A percentile compares a stretch with the other conserved stretches of the same genome.
Conservation (phyloP, 2,888 invertebrate species). For the Melanostoma scalare region DNA sequence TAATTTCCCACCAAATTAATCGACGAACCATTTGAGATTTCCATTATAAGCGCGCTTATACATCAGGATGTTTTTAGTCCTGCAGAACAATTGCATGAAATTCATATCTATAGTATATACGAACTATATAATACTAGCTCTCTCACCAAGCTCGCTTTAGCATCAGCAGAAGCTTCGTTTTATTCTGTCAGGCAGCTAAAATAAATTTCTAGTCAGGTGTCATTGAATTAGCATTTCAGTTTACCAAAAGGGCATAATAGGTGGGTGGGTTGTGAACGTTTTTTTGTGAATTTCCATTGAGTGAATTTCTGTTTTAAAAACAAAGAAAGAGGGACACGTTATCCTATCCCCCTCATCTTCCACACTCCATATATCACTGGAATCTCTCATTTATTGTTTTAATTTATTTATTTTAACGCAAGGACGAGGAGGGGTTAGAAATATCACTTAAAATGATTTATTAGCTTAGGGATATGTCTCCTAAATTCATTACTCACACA, state of each 20-base stretch:
- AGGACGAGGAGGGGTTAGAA: too few relatives aligned
- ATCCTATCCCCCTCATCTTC: too few relatives aligned
- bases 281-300: not conserved
- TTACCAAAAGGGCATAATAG: not conserved
- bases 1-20: constrained; percentile 43
- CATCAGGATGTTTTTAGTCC: not conserved
- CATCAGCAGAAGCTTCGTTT: not conserved
- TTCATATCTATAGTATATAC: not conserved
- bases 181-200: not conserved
- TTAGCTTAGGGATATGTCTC: too few relatives aligned
- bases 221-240: not conserved
- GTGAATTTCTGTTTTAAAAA: not conserved
- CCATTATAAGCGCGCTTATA: constrained; percentile 1
- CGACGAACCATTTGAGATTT: constrained; percentile 32
- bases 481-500: too few relatives aligned
- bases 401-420: too few relatives aligned
- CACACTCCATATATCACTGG: too few relatives aligned
- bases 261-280: not conserved
- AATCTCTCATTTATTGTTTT: too few relatives aligned
- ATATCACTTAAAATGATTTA: too few relatives aligned
- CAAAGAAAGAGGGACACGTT: not conserved
- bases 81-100: constrained; percentile 1
- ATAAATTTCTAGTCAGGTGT: constrained; percentile 10
- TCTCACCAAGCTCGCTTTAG: not conserved
- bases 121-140: not conserved